Conservation (phyloP, 2,888 invertebrate species). For the Athalia cordata region DNA sequence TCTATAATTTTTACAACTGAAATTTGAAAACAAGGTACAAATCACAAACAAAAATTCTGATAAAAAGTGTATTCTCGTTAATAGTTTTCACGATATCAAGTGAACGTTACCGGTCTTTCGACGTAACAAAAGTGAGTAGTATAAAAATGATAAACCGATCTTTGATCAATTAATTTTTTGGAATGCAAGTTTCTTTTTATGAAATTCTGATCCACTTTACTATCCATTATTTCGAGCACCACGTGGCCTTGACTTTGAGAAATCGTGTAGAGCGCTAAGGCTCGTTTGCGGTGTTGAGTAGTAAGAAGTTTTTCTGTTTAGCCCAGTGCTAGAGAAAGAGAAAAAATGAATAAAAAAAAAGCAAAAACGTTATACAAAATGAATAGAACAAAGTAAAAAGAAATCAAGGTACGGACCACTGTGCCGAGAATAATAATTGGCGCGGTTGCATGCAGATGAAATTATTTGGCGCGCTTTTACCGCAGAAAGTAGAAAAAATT, state of each 20-base stretch:
- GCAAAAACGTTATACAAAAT: background rate
- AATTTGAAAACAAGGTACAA: background rate
- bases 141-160: too few relatives aligned
- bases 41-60: background rate
- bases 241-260: conserved; percentile 24
- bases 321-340: background rate
- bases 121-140: background rate
- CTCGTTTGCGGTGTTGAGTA: background rate
- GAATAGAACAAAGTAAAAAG: background rate
- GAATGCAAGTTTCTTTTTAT: too few relatives aligned
- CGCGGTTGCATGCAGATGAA: background rate
- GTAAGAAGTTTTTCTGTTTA: background rate
- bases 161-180: too few relatives aligned
- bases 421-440: background rate
- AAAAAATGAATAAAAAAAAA: background rate
- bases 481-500: background rate
- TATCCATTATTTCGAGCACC: background rate
- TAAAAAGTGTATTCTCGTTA: background rate
- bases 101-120: background rate
- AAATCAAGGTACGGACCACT: background rate
- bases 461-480: conserved; percentile 35
- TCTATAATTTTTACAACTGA: background rate
- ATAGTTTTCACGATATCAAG: background rate
- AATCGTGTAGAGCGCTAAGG: conserved; percentile 11
- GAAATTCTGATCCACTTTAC: background rate